These are phyloP conservation scores for Benthosema pterotum DNA, from an alignment of 2,797 vertebrate genomes.

Conservation along the genomic window DNA sequence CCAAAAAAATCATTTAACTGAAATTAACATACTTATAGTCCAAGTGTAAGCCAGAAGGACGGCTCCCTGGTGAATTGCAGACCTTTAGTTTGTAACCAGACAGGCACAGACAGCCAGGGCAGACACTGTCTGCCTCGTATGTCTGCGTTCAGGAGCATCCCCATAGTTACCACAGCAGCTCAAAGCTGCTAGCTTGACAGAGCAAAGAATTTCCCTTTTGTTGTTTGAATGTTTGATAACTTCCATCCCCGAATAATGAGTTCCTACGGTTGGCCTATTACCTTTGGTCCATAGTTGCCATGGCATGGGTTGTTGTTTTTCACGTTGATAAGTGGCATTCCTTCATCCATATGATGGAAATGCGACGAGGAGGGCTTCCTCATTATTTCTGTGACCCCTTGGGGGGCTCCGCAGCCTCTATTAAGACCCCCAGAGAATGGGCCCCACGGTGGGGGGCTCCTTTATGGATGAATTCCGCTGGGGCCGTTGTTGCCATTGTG, in stretches of 20 bases:
- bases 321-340: slow-evolving; percentile 51
- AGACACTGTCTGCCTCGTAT: slow-evolving; percentile 57
- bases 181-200: slow-evolving; percentile 19
- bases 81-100: slow-evolving; percentile 44
- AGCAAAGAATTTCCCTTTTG: slow-evolving; percentile 35
- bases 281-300: slow-evolving; percentile 3
- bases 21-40: neutral
- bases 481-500: slow-evolving; percentile 59
- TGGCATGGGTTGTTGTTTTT: slow-evolving; percentile 19
- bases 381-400: slow-evolving; percentile 49
- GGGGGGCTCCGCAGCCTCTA: slow-evolving; percentile 26
- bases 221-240: slow-evolving; percentile 10
- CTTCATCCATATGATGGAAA: slow-evolving; percentile 48
- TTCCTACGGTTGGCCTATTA: slow-evolving; percentile 12
- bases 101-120: slow-evolving; percentile 39
- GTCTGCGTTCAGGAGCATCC: slow-evolving; percentile 68
- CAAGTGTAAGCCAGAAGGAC: slow-evolving; percentile 20
- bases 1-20: too few species aligned
- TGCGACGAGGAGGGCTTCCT: slow-evolving; percentile 37
- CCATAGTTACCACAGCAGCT: slow-evolving; percentile 61
- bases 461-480: slow-evolving; percentile 59
- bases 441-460: slow-evolving; percentile 52
- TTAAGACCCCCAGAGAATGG: slow-evolving; percentile 49
- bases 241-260: slow-evolving; percentile 11
- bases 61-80: slow-evolving; percentile 29